Evolutionary conservation across 2,113 vertebrate genomes (phyloP), one percentile per base, ranked within the genome.

Genomic region (Puntigrus tetrazona): DNA sequence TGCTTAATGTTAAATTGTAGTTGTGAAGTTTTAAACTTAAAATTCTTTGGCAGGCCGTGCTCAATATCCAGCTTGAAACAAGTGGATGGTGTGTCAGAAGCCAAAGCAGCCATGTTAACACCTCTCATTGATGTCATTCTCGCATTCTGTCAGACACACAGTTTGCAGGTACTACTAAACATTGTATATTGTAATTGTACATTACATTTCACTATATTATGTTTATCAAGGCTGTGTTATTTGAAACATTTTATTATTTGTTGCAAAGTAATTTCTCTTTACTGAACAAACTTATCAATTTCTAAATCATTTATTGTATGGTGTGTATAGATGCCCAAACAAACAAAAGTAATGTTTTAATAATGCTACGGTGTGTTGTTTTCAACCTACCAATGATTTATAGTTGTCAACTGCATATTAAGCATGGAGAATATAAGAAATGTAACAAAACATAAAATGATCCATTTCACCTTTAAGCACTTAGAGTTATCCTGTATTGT

Each of bases 21-120:
- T 75, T 50, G 31, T 50, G 13, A 38, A 20, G 16, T 61, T 1
- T 5, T 78, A 61, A 5, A 2, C 78, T 36, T 70, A 10, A 3
- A 20, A 34, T 25, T 79, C 1, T 88, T 6, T 50, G 57, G 50
- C 84, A 97, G 96, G 84, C 96, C 96, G 50, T 95, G 94, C 0
- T 94, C 89, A 0, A 20, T 92, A 59, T 92, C 94, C 85, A 94
- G 92, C 1, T 31, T 97, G 86, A 97, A 95, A 87, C 93, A 86
- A 86, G 92, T 97, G 29, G 95, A 97, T 78, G 96, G 96, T 3
- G 94, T 97, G 4, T 96, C 96, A n/a, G 95, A 95, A 90, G 95
- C 95, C 25, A 97, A 96, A 90, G 95, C 96, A 9, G 80, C 81
- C 7, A 87, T 96, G 92, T 13, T 97, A 88, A 73, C 90, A 3